phyloP scores from a whole-genome alignment of 2,888 invertebrate genomes.

The Xestia xanthographa region DNA sequence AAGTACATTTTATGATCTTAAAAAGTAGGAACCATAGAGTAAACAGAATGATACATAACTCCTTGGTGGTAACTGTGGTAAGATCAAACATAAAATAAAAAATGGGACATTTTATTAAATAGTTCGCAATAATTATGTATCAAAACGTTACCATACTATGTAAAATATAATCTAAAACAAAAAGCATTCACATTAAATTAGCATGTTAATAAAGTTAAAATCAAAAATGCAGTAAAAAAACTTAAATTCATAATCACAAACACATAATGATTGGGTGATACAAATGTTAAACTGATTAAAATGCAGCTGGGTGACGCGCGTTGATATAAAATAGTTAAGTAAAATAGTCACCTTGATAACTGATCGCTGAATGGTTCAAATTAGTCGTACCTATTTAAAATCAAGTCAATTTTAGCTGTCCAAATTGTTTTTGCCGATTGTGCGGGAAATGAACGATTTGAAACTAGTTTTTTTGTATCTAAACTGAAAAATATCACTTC shows the following conservation, averaged over 20 bases:
- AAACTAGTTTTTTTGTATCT: conserved; percentile 59
- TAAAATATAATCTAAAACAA: conserved; percentile 76
- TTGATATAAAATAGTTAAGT: conserved; percentile 53
- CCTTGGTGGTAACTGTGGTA: conserved; percentile 77
- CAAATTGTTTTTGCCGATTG: conserved; percentile 78
- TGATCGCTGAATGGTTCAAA: conserved; percentile 68
- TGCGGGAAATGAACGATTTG: conserved; percentile 65
- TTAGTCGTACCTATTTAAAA: conserved; percentile 81
- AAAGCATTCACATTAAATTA: conserved; percentile 84
- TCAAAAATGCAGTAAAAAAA: conserved; percentile 86
- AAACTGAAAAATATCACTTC: conserved; percentile 69
- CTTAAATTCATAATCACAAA: conserved; percentile 82
- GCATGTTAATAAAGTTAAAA: conserved; percentile 90
- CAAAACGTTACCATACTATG: conserved; percentile 78
- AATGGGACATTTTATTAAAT: background rate
- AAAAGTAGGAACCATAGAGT: conserved; percentile 71
- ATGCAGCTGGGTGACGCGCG: conserved; percentile 72
- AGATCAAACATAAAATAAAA: conserved; percentile 23
- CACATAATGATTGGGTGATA: conserved; percentile 77
- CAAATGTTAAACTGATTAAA: conserved; percentile 89
- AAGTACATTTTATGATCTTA: conserved; percentile 72
- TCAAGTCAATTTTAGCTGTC: conserved; percentile 84
- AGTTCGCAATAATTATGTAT: conserved; percentile 82
- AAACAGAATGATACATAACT: conserved; percentile 84
- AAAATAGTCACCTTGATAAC: conserved; percentile 63